Evolutionary conservation across 2,797 vertebrate species (phyloP).

Genomic region (Bradypus variegatus): DNA sequence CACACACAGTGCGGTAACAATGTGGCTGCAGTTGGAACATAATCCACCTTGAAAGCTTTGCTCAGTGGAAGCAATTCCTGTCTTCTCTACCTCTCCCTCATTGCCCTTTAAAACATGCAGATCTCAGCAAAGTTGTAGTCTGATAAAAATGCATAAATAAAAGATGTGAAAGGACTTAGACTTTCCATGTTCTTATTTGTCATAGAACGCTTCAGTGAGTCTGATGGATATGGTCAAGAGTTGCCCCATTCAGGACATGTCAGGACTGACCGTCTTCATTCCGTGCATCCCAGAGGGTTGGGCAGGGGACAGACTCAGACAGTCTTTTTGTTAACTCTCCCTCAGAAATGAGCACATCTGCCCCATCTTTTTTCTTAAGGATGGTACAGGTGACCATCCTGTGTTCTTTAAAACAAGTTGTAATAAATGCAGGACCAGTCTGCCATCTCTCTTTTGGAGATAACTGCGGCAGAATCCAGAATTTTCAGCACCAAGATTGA

Average conservation of each 20-base stretch:
- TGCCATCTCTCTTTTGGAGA: background rate
- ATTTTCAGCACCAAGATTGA: background rate
- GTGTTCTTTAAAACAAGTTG: background rate
- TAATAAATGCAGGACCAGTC: background rate
- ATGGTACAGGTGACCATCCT: background rate
- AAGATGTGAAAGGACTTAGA: background rate
- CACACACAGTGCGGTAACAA: background rate
- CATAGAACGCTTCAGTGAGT: background rate
- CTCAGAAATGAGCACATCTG: background rate
- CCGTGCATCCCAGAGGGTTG: background rate
- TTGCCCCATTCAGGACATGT: background rate
- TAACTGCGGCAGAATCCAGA: background rate
- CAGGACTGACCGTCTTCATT: background rate
- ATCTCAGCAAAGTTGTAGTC: background rate
- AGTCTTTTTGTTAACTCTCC: background rate
- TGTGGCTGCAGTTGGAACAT: background rate
- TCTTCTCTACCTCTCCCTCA: background rate
- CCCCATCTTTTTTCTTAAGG: background rate
- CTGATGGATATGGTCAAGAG: background rate
- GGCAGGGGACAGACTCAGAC: background rate
- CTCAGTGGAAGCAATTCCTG: background rate
- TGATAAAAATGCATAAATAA: constrained; percentile 1
- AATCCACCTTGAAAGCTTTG: background rate
- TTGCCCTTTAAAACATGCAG: background rate
- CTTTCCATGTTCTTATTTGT: background rate